phyloP scores from a whole-genome alignment of 1,140 invertebrate species.

The Drosophila albomicans region DNA sequence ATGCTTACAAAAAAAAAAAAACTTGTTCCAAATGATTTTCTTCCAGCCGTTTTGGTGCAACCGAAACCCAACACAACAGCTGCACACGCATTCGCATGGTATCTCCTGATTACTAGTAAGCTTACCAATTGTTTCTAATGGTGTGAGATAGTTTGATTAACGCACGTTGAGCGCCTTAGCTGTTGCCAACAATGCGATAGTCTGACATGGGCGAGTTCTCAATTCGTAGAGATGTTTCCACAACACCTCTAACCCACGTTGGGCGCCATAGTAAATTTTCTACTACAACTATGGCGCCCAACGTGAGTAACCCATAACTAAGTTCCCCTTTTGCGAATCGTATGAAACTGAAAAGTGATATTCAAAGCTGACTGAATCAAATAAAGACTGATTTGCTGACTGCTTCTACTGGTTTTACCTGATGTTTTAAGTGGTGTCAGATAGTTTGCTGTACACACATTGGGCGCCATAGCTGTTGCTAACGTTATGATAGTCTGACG shows the following conservation, averaged over 20 bases:
- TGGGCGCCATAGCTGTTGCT: no score
- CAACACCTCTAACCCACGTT: neutral
- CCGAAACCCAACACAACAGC: constrained; percentile 23
- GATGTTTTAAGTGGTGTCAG: no score
- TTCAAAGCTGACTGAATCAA: no score
- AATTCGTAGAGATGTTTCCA: no score
- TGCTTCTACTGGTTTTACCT: no score
- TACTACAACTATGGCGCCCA: neutral
- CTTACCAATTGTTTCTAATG: neutral
- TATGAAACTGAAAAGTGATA: no score
- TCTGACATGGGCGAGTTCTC: no score
- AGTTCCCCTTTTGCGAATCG: no score
- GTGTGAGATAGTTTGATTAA: neutral
- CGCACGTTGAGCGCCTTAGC: neutral
- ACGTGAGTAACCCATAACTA: neutral
- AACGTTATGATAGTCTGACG: no score
- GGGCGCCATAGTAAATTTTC: neutral
- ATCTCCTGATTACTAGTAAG: constrained; percentile 33
- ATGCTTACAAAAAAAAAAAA: constrained; percentile 1
- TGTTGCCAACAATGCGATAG: no score
- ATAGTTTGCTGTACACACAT: no score
- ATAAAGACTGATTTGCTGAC: no score
- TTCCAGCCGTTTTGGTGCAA: constrained; percentile 28
- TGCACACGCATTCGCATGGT: constrained; percentile 29
- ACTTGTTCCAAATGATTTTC: constrained; percentile 19